Evolutionary conservation across 2,113 vertebrate genomes (phyloP).

Genomic region (Catagonus wagneri): DNA sequence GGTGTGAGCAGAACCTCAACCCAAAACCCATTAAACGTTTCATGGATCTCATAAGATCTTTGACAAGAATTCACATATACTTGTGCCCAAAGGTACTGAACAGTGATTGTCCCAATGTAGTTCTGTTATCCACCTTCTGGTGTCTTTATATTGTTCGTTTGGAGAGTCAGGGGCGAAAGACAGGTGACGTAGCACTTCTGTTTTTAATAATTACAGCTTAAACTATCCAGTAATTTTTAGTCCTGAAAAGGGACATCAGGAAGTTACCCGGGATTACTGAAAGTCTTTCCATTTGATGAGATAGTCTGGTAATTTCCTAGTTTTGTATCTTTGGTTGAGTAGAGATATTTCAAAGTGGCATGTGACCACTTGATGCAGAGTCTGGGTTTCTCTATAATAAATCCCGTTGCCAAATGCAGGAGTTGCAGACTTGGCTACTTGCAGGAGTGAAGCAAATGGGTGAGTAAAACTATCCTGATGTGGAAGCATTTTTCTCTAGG

Average conservation of each 20-base stretch:
- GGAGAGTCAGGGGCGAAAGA: conserved; percentile 40
- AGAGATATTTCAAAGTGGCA: conserved; percentile 43
- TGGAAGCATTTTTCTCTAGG: conserved; percentile 60
- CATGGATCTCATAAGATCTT: background rate
- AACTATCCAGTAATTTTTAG: conserved; percentile 50
- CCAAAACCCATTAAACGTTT: background rate
- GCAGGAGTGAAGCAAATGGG: conserved; percentile 73
- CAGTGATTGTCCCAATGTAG: conserved; percentile 4
- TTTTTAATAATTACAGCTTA: conserved; percentile 60
- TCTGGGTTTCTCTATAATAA: conserved; percentile 79
- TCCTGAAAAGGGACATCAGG: conserved; percentile 53
- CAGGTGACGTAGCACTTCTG: conserved; percentile 68
- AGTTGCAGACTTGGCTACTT: conserved; percentile 72
- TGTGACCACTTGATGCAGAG: conserved; percentile 66
- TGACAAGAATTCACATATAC: background rate
- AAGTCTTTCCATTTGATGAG: conserved; percentile 48
- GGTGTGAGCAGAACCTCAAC: conserved; percentile 37
- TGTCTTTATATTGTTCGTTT: conserved; percentile 50
- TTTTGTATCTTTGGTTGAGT: conserved; percentile 56
- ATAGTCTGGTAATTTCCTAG: conserved; percentile 75
- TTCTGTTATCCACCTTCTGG: background rate
- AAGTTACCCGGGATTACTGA: conserved; percentile 63
- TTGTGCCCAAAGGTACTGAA: conserved; percentile 15
- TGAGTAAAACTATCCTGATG: conserved; percentile 58
- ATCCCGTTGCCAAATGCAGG: conserved; percentile 83